Base-by-base conservation (phyloP, 2,797 vertebrate genomes). In the Sebastes elongatus region DNA sequence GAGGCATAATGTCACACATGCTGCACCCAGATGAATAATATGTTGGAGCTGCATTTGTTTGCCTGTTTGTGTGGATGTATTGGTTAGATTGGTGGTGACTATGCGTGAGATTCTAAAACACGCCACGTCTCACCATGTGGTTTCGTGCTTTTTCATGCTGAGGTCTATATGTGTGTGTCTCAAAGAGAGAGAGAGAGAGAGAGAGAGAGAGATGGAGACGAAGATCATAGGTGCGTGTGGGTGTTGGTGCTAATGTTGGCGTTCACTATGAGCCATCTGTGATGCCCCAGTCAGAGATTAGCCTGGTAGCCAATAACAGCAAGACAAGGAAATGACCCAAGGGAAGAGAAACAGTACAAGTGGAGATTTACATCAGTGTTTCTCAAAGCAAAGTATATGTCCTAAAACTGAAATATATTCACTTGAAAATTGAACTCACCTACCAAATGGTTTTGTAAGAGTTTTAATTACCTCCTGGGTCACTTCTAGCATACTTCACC, bases 251-350 rank as follows among this genome's bases (percentile, higher is more conserved):
- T 62, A 53, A 74, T 66, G 61, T 80, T 93, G 93, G 93, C 91
- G 22, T 73, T 74, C 78, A 27, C 78, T 16, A 23, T 35, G 85
- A 71, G 79, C 94, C 93, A 94, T 94, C 94, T 95, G 94, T 35
- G 89, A 86, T 64, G 78, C 81, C 89, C 69, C 90, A 73, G 90
- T 84, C 81, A 87, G 92, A 90, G 90, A 90, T 87, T 79, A 86
- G 83, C 68, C 63, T 63, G 35, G 70, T 76, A 83, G 94, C 93
- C 90, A 92, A 85, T 80, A 90, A 91, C 92, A 85, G 89, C 88
- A 86, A 87, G 87, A 90, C 70, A 55, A 92, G 88, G 89, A 92
- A 89, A 86, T 92, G 71, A 84, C 88, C 84, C 52, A 42, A 71
- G 23, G 84, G 82, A 81, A 80, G 80, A 70, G 69, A 74, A 33